Evolutionary conservation across 2,113 vertebrate species (phyloP).

Genomic region (Pelecanoides urinatrix): DNA sequence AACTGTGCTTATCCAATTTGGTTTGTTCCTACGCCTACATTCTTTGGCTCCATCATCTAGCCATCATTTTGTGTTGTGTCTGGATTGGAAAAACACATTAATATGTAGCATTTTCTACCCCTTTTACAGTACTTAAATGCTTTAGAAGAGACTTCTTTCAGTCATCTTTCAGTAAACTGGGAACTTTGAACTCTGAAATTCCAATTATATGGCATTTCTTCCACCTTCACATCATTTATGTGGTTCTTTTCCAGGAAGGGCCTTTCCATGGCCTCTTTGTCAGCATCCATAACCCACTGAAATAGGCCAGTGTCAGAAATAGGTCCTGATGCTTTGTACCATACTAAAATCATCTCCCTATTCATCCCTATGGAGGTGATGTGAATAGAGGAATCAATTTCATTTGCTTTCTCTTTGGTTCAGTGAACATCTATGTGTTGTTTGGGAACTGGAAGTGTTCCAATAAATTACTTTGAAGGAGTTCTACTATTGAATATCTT

Average conservation of each 20-base stretch:
- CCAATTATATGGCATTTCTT: neutral
- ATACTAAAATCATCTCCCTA: neutral
- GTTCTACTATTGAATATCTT: neutral
- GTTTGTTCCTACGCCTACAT: neutral
- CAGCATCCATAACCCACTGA: neutral
- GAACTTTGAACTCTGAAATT: neutral
- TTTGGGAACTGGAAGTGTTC: neutral
- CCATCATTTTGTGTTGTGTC: neutral
- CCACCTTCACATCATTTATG: neutral
- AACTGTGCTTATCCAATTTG: neutral
- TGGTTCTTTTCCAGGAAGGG: neutral
- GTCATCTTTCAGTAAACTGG: neutral
- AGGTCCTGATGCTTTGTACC: neutral
- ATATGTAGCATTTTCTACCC: neutral
- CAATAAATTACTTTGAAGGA: neutral
- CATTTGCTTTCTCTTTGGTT: neutral
- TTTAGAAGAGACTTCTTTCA: neutral
- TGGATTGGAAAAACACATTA: neutral
- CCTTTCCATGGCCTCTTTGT: neutral
- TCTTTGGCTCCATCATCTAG: neutral
- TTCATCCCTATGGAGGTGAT: neutral
- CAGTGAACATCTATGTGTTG: neutral
- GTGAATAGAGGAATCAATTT: neutral
- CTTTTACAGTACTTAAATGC: neutral
- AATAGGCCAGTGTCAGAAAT: neutral